Evolutionary conservation across 2,888 invertebrate species (phyloP), one percentile per base, ranked within the genome.

Genomic region (Papilio gigon): DNA sequence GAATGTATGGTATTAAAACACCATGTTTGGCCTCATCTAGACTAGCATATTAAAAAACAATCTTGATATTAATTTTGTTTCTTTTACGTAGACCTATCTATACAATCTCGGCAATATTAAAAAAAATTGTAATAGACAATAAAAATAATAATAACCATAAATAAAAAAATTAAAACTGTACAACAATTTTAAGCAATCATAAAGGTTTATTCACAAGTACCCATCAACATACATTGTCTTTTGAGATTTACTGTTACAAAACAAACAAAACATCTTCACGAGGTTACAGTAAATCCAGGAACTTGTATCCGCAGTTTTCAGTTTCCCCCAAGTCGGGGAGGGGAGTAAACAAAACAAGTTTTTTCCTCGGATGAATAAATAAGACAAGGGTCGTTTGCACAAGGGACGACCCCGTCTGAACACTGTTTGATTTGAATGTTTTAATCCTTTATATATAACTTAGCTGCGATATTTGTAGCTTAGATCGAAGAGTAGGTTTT

Each of bases 361-460:
- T 89, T 87, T 88, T 88, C 86, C 84, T 81, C 86, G 83, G 87
- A 90, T 91, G 89, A 91, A 92, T 92, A 92, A 91, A 90, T 90
- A 90, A 91, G 89, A 86, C 83, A 81, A 85, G 89, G 89, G 89
- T 86, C 81, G 86, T 80, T 80, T 74, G 76, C 69, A 74, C 73
- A 75, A 82, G 85, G 87, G 86, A 78, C 81, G 78, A 82, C 82
- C 86, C 88, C 84, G 83, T 81, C 80, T 82, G 80, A 78, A 79
- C 80, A 85, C 87, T 87, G 86, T 89, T 89, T 89, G 88, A 90
- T 90, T 91, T 90, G 89, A 90, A 91, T 90, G 87, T 89, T 90
- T 88, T 90, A 91, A 90, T 90, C 91, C 89, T 89, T 89, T 88
- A 80, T 75, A 74, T 81, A 77, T 73, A 83, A 75, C 85, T 82